A percentile compares a stretch with the other conserved stretches of the same genome.
These are phyloP conservation scores for Oryzaephilus surinamensis DNA, from an alignment of 1,140 invertebrate genomes.

Conservation along the genomic window DNA sequence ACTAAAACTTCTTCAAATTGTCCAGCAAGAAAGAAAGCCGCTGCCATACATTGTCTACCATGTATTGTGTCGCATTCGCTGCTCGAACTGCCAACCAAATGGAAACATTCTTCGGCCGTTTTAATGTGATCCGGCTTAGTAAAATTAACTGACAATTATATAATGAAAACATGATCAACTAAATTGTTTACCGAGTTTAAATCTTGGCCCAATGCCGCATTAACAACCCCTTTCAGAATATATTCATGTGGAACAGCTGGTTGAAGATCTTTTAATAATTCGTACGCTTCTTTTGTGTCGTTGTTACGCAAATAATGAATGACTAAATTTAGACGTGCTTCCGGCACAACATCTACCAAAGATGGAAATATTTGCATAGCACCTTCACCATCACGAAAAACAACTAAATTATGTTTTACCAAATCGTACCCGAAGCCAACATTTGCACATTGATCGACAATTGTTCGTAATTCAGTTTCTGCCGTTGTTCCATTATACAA, in stretches of 20 bases:
- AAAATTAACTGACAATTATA: too few relatives aligned
- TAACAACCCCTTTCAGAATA: conserved; percentile 92
- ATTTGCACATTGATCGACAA: conserved; percentile 66
- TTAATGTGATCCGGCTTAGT: conserved; percentile 88
- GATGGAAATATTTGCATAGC: conserved; percentile 82
- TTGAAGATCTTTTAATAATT: conserved; percentile 85
- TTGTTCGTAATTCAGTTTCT: conserved; percentile 72
- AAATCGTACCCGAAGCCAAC: conserved; percentile 87
- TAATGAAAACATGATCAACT: conserved; percentile 1
- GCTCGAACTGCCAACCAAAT: conserved; percentile 88
- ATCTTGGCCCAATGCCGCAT: conserved; percentile 88
- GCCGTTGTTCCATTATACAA: conserved; percentile 92
- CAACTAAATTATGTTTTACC: conserved; percentile 91
- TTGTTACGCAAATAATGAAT: conserved; percentile 90
- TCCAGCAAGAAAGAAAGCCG: conserved; percentile 84
- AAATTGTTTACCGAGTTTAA: conserved; percentile 60
- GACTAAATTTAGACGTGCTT: conserved; percentile 91
- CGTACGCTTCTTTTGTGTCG: conserved; percentile 81
- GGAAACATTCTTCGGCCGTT: conserved; percentile 91
- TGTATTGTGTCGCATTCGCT: conserved; percentile 93
- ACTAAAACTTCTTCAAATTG: conserved; percentile 95
- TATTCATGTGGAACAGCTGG: conserved; percentile 92
- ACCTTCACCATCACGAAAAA: conserved; percentile 90
- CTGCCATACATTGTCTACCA: conserved; percentile 95
- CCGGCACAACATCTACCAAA: conserved; percentile 89